Evolutionary conservation across 1,140 invertebrate genomes (phyloP).

Genomic region (Aphelinus certus): DNA sequence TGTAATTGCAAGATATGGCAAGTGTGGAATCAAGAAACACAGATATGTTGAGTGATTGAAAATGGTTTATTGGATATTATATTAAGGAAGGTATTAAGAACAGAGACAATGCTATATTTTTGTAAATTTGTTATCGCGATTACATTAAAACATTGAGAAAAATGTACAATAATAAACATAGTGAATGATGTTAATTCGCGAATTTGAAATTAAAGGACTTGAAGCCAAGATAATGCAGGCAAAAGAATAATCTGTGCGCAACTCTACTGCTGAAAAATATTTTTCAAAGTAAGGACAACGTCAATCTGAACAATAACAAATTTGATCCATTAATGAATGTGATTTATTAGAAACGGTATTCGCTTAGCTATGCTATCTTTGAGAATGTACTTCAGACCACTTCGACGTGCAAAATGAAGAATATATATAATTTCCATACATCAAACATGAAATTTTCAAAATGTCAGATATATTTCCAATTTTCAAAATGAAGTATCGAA

Average conservation of each 20-base stretch:
- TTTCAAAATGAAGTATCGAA: slow-evolving; percentile 41
- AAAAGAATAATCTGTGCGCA: slow-evolving; percentile 2
- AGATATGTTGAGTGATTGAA: slow-evolving; percentile 29
- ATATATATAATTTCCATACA: slow-evolving; percentile 5
- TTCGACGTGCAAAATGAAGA: slow-evolving; percentile 19
- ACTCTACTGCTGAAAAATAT: slow-evolving; percentile 13
- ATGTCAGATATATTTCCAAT: slow-evolving; percentile 40
- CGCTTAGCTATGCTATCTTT: slow-evolving; percentile 15
- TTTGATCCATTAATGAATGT: not conserved
- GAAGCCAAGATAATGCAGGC: slow-evolving; percentile 30
- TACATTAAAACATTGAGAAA: slow-evolving; percentile 63
- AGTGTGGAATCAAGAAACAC: slow-evolving; percentile 40
- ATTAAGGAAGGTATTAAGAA: slow-evolving; percentile 55
- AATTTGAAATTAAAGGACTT: slow-evolving; percentile 41
- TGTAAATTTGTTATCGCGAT: slow-evolving; percentile 67
- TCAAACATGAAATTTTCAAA: not conserved
- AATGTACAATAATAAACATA: slow-evolving; percentile 50
- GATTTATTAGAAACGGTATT: slow-evolving; percentile 35
- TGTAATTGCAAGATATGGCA: slow-evolving; percentile 31
- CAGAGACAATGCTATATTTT: slow-evolving; percentile 65
- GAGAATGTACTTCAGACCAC: not conserved
- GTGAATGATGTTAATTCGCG: slow-evolving; percentile 42
- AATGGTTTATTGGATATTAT: slow-evolving; percentile 58
- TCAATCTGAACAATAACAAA: slow-evolving; percentile 6
- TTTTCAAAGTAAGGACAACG: slow-evolving; percentile 21